These are phyloP conservation scores for Hedychridium roseum DNA, from an alignment of 2,888 invertebrate species.

Conservation along the genomic window DNA sequence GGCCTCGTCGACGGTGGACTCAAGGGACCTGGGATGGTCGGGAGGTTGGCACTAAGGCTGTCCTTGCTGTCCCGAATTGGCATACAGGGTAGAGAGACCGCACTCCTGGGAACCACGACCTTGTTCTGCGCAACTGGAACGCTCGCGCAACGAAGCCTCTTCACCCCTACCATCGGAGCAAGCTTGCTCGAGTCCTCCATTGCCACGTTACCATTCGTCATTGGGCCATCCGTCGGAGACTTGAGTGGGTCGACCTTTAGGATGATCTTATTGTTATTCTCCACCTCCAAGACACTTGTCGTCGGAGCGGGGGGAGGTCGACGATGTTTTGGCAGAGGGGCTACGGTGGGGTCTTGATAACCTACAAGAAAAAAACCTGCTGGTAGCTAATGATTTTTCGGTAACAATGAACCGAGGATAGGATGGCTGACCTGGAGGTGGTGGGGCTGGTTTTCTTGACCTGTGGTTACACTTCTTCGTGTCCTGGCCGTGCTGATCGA, in stretches of 20 bases:
- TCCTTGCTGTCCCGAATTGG: constrained; percentile 58
- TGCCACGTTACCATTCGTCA: constrained; percentile 42
- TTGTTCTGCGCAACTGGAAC: constrained; percentile 59
- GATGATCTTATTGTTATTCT: constrained; percentile 51
- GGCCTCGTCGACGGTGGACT: constrained; percentile 55
- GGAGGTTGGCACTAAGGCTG: constrained; percentile 48
- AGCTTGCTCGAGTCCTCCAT: too few relatives aligned
- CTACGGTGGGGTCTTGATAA: constrained; percentile 43
- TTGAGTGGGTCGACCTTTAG: constrained; percentile 45
- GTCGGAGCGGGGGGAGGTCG: constrained; percentile 30
- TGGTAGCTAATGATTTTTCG: too few relatives aligned
- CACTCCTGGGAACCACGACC: constrained; percentile 56
- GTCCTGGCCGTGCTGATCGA: constrained; percentile 37
- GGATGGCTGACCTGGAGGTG: too few relatives aligned
- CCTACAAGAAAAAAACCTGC: too few relatives aligned
- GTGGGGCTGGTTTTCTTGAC: constrained; percentile 41
- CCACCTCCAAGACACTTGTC: constrained; percentile 47
- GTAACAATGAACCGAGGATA: too few relatives aligned
- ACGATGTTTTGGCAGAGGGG: constrained; percentile 38
- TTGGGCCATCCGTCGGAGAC: constrained; percentile 33
- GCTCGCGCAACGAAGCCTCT: constrained; percentile 59
- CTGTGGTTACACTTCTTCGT: constrained; percentile 39
- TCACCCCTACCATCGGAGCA: too few relatives aligned
- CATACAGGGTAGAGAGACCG: constrained; percentile 61
- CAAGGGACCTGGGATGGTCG: constrained; percentile 49